Conservation (phyloP, 1,140 invertebrate species). For the Prorops nasuta region DNA sequence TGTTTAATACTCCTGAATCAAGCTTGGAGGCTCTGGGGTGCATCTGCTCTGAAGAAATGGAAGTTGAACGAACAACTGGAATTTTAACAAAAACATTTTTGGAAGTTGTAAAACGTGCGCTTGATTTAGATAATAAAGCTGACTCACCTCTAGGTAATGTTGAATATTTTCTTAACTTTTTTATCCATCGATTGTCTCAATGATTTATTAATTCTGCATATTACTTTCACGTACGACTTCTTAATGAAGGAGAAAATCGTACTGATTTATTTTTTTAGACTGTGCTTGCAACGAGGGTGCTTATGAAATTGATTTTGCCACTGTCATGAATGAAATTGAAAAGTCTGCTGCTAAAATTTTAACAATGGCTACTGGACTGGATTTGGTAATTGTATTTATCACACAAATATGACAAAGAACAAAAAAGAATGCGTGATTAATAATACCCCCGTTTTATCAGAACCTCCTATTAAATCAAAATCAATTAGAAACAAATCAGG, state of each 20-base stretch:
- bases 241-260: no score
- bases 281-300: no score
- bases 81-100: constrained; percentile 8
- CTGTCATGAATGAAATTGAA: constrained; percentile 10
- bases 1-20: not conserved
- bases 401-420: no score
- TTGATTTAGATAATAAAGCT: constrained; percentile 5
- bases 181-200: no score
- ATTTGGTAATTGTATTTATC: no score
- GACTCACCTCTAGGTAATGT: not conserved
- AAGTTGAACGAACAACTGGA: not conserved
- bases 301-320: not conserved
- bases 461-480: no score
- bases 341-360: constrained; percentile 1
- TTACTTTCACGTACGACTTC: no score
- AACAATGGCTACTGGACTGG: not conserved
- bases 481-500: no score
- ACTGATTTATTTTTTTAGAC: no score
- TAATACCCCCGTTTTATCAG: no score
- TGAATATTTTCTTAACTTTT: not conserved
- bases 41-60: not conserved
- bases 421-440: no score
- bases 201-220: no score
- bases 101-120: constrained; percentile 8
- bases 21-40: not conserved